These are phyloP conservation scores for roundworm (Caenorhabditis elegans) DNA, from an alignment of 1,140 invertebrate genomes.

Conservation along the genomic window DNA sequence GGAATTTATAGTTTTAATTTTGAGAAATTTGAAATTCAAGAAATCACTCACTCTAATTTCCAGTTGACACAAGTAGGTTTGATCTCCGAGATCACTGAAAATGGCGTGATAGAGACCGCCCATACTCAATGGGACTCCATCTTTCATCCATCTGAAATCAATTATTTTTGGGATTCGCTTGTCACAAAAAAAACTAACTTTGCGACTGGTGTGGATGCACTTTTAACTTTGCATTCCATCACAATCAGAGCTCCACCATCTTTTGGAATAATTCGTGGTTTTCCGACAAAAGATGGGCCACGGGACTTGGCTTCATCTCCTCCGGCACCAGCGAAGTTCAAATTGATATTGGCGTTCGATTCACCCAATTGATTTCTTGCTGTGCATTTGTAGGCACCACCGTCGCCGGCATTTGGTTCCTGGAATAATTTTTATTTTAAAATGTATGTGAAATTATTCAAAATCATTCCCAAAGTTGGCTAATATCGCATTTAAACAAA, in stretches of 20 bases:
- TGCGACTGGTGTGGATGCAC: constrained; percentile 83
- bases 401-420: constrained; percentile 90
- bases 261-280: constrained; percentile 94
- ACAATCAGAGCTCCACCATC: constrained; percentile 86
- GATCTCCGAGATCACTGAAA: constrained; percentile 81
- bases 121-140: constrained; percentile 75
- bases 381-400: constrained; percentile 96
- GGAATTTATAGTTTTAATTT: constrained; percentile 51
- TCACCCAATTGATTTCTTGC: constrained; percentile 96
- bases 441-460: no score
- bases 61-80: constrained; percentile 84
- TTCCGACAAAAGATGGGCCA: constrained; percentile 90
- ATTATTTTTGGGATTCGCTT: neutral
- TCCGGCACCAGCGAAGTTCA: constrained; percentile 94
- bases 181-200: constrained; percentile 66
- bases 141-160: constrained; percentile 70
- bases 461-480: no score
- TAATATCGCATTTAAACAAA: no score
- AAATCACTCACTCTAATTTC: constrained; percentile 75
- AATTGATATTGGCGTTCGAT: constrained; percentile 98
- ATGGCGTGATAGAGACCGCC: constrained; percentile 86
- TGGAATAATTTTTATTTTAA: constrained; percentile 52
- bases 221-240: constrained; percentile 91
- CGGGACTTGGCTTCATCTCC: constrained; percentile 79
- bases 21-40: neutral